These are phyloP conservation scores for Mobula hypostoma DNA, from an alignment of 2,113 vertebrate species.

Conservation along the genomic window DNA sequence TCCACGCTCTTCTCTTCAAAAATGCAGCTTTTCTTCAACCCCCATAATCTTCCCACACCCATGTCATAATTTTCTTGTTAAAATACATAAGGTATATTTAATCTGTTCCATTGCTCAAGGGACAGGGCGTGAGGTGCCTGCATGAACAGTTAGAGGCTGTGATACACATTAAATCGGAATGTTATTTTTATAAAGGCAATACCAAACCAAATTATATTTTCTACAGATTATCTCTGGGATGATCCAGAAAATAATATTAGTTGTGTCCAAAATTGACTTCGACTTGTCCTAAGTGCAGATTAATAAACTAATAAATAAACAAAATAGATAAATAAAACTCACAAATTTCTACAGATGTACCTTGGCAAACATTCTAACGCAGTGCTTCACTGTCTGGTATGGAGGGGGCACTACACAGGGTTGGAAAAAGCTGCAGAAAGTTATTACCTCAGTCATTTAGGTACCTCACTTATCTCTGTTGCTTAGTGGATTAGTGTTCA, in stretches of 20 bases:
- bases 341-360: too few relatives aligned
- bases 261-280: background rate
- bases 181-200: background rate
- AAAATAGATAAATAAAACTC: too few relatives aligned
- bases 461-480: too few relatives aligned
- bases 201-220: background rate
- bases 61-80: constrained; percentile 33
- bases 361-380: too few relatives aligned
- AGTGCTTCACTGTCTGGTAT: too few relatives aligned
- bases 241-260: background rate
- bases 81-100: background rate
- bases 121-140: background rate
- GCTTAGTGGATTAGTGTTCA: too few relatives aligned
- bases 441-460: too few relatives aligned
- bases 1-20: background rate
- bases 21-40: background rate
- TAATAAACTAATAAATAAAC: background rate
- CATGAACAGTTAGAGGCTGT: background rate
- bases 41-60: constrained; percentile 34
- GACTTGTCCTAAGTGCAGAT: background rate
- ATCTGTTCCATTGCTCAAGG: background rate
- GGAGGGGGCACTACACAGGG: too few relatives aligned
- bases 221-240: background rate
- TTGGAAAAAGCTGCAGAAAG: too few relatives aligned
- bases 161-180: background rate